Evolutionary conservation across 2,797 vertebrate species (phyloP), one percentile per base, ranked within the genome.

Genomic region (Acipenser oxyrinchus): DNA sequence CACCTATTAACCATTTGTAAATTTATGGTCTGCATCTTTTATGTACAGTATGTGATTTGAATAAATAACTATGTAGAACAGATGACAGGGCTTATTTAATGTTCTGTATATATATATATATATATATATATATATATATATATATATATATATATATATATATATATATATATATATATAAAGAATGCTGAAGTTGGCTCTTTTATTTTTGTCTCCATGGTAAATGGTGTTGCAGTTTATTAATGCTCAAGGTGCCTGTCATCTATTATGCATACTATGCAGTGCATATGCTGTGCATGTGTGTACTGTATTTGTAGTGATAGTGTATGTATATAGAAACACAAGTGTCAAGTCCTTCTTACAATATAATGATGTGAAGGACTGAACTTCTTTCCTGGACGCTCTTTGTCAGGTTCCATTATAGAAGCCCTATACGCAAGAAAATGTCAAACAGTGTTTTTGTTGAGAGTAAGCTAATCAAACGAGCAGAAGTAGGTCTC

Each of bases 401-500:
- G 6, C 13, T 13, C 13, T 10, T 58, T 58, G 55, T 58, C 55
- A 58, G 9, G 6, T 58, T 58, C 6, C 55, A 37, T 2, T 58
- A 7, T 58, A 13, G 12, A 6, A 58, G 11, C 13, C 10, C 12
- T 58, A 10, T 58, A 58, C 12, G 12, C 55, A 58, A 58, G 7
- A 58, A 2, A 58, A 58, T 58, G 55, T 58, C 55, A 58, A n/a
- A 6, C 13, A 4, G 55, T 58, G 12, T 6, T 10, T n/a, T 57
- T 12, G 55, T 10, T 58, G 13, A 58, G 55, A 58, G 55, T 37
- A 37, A 58, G 63, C 52, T 64, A 80, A 77, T 78, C 62, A 72
- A 65, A 78, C 65, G 48, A 69, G 68, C 48, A 60, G 71, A 84
- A 84, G 70, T 73, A 67, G 79, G 77, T 83, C 78, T 77, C 63